Evolutionary conservation across 2,888 invertebrate species (phyloP).

Genomic region (Proisotoma minuta): DNA sequence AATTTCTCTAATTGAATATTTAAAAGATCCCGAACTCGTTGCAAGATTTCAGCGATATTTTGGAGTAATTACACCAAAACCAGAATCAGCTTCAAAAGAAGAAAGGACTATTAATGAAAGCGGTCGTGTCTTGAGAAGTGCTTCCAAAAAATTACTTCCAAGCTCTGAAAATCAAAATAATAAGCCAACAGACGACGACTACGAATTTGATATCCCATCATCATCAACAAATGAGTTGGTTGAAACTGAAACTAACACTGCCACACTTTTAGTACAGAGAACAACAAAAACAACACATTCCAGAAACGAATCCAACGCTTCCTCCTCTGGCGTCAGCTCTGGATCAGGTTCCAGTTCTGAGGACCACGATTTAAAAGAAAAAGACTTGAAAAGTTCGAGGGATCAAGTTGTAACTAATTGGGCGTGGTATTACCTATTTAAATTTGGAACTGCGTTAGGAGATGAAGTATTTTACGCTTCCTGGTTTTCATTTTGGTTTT

Average conservation of each 20-base stretch:
- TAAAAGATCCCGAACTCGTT: constrained; percentile 71
- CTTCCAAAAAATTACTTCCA: neutral
- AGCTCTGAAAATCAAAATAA: neutral
- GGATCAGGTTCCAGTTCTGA: constrained; percentile 3
- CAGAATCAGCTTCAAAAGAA: neutral
- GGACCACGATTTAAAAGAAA: neutral
- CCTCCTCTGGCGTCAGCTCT: constrained; percentile 19
- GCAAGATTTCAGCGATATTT: constrained; percentile 73
- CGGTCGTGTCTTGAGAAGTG: neutral
- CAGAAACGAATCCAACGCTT: neutral
- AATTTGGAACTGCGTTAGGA: constrained; percentile 78
- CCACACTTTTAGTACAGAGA: neutral
- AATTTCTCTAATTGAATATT: constrained; percentile 54
- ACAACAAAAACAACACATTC: neutral
- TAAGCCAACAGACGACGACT: neutral
- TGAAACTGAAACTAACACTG: neutral
- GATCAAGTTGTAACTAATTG: constrained; percentile 59
- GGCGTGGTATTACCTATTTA: constrained; percentile 79
- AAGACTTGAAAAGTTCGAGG: neutral
- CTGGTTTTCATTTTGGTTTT: constrained; percentile 91
- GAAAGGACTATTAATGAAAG: neutral
- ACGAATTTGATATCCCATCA: neutral
- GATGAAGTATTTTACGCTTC: constrained; percentile 85
- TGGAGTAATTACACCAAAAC: constrained; percentile 57
- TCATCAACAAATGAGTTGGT: neutral